Evolutionary conservation across 1,140 invertebrate genomes (phyloP).

Genomic region (Papilio helenus): DNA sequence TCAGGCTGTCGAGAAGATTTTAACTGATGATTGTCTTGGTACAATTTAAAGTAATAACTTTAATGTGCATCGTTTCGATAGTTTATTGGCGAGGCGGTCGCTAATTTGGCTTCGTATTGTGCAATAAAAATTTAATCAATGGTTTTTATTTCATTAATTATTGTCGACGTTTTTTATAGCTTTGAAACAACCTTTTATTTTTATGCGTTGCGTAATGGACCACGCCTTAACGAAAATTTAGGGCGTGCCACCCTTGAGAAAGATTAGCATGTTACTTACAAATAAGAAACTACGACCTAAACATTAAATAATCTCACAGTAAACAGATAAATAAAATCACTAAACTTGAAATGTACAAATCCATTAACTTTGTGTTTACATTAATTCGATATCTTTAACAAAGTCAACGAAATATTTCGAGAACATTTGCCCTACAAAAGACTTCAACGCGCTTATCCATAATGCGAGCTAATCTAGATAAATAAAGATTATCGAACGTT

Average conservation of each 20-base stretch:
- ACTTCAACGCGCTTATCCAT: slow-evolving; percentile 8
- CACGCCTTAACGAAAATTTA: slow-evolving; percentile 15
- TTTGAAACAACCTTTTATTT: slow-evolving; percentile 12
- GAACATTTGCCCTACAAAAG: slow-evolving; percentile 11
- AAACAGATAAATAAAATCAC: not conserved
- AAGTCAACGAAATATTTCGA: not conserved
- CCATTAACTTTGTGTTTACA: slow-evolving; percentile 5
- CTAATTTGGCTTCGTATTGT: slow-evolving; percentile 31
- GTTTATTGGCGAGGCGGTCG: slow-evolving; percentile 7
- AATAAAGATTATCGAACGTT: slow-evolving; percentile 18
- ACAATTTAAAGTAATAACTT: slow-evolving; percentile 33
- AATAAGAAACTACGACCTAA: not conserved
- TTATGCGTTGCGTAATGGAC: not conserved
- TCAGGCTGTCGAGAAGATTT: not conserved
- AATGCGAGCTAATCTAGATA: slow-evolving; percentile 2
- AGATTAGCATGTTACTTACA: not conserved
- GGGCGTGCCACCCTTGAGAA: not conserved
- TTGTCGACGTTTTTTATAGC: slow-evolving; percentile 14
- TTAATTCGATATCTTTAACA: not conserved
- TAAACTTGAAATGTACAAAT: not conserved
- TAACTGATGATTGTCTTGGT: slow-evolving; percentile 24
- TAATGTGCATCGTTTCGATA: not conserved
- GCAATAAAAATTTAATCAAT: slow-evolving; percentile 30
- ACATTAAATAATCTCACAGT: not conserved
- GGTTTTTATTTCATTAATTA: slow-evolving; percentile 21